Conservation (phyloP, 1,140 invertebrate species). For the Drosophila neocordata region DNA sequence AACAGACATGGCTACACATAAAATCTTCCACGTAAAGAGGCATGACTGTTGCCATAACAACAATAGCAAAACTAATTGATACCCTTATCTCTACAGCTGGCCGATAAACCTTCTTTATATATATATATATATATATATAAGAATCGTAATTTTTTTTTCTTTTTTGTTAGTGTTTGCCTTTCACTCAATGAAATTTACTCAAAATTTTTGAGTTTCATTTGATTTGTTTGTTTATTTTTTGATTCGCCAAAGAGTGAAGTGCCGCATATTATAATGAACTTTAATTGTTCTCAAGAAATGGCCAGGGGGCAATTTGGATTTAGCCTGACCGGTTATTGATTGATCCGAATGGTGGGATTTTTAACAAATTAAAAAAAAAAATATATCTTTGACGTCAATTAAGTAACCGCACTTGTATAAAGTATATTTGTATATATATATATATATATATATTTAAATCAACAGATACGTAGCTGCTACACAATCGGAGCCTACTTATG, state of each 20-base stretch:
- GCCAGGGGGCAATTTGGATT: background rate
- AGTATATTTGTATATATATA: too few species aligned
- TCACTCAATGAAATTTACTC: constrained; percentile 14
- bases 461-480: constrained; percentile 88
- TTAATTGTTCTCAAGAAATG: constrained; percentile 9
- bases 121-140: background rate
- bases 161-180: constrained; percentile 32
- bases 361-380: background rate
- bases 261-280: background rate
- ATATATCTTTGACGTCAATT: constrained; percentile 5
- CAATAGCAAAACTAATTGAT: constrained; percentile 11
- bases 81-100: constrained; percentile 43
- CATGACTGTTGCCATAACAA: constrained; percentile 53
- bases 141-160: background rate
- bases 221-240: constrained; percentile 10
- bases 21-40: constrained; percentile 56
- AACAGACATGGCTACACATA: constrained; percentile 11
- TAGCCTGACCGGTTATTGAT: constrained; percentile 5
- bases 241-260: background rate
- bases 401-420: too few species aligned
- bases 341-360: background rate
- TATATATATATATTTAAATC: background rate
- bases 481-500: constrained; percentile 91
- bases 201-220: constrained; percentile 5
- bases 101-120: background rate